Evolutionary conservation across 2,113 vertebrate genomes (phyloP).

Genomic region (Circaetus cinerascens): DNA sequence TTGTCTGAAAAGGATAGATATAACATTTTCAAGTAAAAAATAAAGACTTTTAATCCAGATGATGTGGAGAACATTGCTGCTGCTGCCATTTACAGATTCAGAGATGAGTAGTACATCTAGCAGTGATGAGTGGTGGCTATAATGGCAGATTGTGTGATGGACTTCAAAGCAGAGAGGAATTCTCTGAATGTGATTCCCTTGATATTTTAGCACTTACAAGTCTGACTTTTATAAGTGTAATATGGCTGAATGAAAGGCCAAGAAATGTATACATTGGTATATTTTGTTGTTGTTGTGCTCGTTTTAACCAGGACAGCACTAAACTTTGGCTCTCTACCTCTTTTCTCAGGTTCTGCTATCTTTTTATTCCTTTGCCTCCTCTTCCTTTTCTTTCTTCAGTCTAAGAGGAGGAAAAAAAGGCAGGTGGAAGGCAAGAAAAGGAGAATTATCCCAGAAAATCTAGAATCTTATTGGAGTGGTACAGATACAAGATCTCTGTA

Average conservation of each 20-base stretch:
- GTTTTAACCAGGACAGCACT: background rate
- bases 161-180: background rate
- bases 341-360: background rate
- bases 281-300: background rate
- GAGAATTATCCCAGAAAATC: background rate
- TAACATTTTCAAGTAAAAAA: background rate
- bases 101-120: background rate
- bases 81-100: background rate
- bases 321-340: background rate
- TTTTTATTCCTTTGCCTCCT: background rate
- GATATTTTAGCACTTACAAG: background rate
- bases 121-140: background rate
- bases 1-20: background rate
- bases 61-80: background rate
- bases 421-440: background rate
- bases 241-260: background rate
- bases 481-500: background rate
- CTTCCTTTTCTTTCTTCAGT: background rate
- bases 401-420: background rate
- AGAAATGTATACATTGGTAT: background rate
- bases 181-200: background rate
- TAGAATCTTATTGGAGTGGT: background rate
- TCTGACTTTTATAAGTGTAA: background rate
- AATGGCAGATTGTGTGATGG: background rate
- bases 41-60: background rate